Percentiles rank a stretch among this genome's conserved stretches.
Conservation (phyloP, 2,888 invertebrate genomes). For the Campoplex capitator region DNA sequence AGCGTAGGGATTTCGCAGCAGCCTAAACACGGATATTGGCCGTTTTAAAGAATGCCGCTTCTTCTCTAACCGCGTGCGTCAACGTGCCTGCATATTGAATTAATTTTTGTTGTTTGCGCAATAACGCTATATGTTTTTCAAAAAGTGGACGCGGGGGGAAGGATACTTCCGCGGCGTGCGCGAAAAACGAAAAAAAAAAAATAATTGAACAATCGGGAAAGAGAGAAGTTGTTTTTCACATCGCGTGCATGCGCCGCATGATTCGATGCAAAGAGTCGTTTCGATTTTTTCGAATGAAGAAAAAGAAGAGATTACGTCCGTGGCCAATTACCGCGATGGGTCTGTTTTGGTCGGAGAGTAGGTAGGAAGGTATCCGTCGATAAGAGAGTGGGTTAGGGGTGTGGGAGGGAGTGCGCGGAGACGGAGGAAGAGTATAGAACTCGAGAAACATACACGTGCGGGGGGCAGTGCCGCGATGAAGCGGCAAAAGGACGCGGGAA, state of each 20-base stretch:
- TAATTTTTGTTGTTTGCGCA: too few species aligned
- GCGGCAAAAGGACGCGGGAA: slow-evolving; percentile 31
- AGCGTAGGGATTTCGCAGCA: neutral
- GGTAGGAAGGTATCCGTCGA: neutral
- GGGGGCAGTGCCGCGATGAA: slow-evolving; percentile 15
- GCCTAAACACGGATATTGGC: neutral
- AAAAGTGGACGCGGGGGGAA: too few species aligned
- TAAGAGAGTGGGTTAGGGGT: neutral
- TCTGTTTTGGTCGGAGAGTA: neutral
- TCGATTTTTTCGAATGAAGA: neutral
- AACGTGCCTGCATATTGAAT: too few species aligned
- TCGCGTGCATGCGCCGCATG: too few species aligned
- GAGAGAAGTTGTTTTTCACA: too few species aligned
- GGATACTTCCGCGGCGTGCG: too few species aligned
- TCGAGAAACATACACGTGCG: slow-evolving; percentile 20
- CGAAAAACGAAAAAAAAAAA: too few species aligned
- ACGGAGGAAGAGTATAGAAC: slow-evolving; percentile 1
- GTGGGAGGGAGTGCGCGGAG: neutral
- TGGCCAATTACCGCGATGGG: neutral
- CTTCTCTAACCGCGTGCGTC: too few species aligned
- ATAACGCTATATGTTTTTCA: too few species aligned
- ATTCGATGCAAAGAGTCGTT: too few species aligned
- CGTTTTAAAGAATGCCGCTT: too few species aligned
- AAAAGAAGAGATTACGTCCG: neutral
- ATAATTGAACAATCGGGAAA: too few species aligned